Evolutionary conservation across 2,797 vertebrate species (phyloP).

Genomic region (Centroberyx gerrardi): DNA sequence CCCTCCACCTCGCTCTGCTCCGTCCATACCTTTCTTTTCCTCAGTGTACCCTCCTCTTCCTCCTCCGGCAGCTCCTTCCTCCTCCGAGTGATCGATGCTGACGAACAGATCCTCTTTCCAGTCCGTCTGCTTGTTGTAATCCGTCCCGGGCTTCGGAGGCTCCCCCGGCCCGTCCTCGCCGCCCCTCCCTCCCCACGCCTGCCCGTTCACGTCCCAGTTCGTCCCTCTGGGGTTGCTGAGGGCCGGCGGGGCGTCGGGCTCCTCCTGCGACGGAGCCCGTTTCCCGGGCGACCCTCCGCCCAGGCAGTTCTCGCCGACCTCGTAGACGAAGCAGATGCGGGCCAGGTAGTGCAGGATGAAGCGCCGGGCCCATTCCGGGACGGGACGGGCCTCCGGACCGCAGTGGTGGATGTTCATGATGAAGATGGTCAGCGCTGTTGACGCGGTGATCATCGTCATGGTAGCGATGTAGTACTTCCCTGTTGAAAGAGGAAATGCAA

Average conservation of each 20-base stretch:
- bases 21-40: constrained; percentile 39
- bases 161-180: constrained; percentile 1
- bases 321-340: constrained; percentile 87
- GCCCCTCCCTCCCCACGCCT: constrained; percentile 38
- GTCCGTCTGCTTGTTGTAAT: constrained; percentile 29
- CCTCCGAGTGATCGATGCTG: constrained; percentile 50
- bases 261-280: neutral
- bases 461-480: constrained; percentile 97
- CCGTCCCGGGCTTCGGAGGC: constrained; percentile 4
- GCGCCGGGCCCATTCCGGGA: constrained; percentile 88
- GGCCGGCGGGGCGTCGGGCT: constrained; percentile 24
- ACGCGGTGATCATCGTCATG: constrained; percentile 95
- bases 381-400: constrained; percentile 86
- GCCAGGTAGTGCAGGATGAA: constrained; percentile 89
- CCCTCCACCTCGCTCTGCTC: neutral
- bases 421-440: constrained; percentile 93
- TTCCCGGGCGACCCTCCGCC: constrained; percentile 22
- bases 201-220: constrained; percentile 59
- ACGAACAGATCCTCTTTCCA: constrained; percentile 66
- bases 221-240: constrained; percentile 23
- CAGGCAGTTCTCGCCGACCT: constrained; percentile 87
- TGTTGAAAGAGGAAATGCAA: constrained; percentile 53
- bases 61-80: constrained; percentile 39
- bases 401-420: constrained; percentile 96
- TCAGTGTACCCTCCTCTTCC: constrained; percentile 5